Conservation (phyloP, 1,140 invertebrate genomes). For the Bombus huntii region DNA sequence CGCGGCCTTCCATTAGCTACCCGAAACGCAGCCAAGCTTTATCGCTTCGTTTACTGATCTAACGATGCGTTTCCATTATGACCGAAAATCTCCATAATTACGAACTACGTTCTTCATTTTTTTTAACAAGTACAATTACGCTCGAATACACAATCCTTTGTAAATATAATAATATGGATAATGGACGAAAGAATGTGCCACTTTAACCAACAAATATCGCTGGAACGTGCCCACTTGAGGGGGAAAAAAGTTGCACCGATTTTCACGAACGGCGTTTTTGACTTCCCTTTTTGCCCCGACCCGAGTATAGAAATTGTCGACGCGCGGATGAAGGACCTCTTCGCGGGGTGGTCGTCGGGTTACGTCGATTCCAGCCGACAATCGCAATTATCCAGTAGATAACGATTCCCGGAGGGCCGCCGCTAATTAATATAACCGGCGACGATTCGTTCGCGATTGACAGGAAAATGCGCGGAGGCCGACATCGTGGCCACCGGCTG, state of each 20-base stretch:
- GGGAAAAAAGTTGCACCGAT: neutral
- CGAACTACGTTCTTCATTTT: neutral
- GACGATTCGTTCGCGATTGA: conserved; percentile 78
- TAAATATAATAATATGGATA: neutral
- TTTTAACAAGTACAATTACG: neutral
- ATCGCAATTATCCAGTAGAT: conserved; percentile 74
- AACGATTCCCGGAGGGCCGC: conserved; percentile 73
- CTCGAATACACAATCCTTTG: neutral
- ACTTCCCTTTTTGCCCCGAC: neutral
- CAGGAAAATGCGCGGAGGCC: conserved; percentile 71
- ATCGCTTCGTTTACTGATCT: conserved; percentile 1
- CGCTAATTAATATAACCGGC: conserved; percentile 79
- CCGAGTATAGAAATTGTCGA: neutral
- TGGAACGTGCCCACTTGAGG: neutral
- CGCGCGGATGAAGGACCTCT: neutral
- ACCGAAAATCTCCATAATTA: neutral
- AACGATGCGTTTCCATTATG: neutral
- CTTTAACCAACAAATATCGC: neutral
- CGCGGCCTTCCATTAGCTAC: conserved; percentile 16
- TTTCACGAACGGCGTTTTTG: neutral
- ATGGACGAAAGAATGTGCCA: neutral
- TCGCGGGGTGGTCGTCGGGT: conserved; percentile 11
- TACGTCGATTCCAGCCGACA: conserved; percentile 69
- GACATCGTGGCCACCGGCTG: conserved; percentile 58
- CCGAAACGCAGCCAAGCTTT: conserved; percentile 6